A percentile compares a stretch with the other conserved stretches of the same genome.
Evolutionary conservation across 1,140 invertebrate species (phyloP).

Genomic region (Pachypeltis micranthus): DNA sequence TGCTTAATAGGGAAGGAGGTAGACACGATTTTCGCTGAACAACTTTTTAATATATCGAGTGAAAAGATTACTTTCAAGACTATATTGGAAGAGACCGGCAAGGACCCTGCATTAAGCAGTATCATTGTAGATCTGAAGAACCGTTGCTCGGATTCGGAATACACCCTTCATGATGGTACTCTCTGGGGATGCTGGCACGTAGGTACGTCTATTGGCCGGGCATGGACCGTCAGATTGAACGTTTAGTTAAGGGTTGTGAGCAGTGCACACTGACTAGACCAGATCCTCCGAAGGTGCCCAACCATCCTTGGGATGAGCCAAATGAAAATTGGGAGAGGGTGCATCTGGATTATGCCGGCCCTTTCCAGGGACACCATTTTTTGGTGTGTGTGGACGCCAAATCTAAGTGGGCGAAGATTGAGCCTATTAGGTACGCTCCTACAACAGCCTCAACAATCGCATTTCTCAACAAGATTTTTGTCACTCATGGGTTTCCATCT

Average conservation of each 20-base stretch:
- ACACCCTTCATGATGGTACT: not conserved
- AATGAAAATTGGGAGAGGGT: not conserved
- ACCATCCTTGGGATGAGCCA: not conserved
- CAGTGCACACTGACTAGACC: not conserved
- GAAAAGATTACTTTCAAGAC: not conserved
- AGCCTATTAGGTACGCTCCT: not conserved
- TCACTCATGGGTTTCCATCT: too few species aligned
- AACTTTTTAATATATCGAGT: not conserved
- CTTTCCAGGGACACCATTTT: conserved; percentile 30
- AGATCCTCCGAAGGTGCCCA: not conserved
- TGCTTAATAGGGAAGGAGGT: not conserved
- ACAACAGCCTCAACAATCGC: conserved; percentile 8
- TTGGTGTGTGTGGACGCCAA: conserved; percentile 36
- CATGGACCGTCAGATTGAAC: not conserved
- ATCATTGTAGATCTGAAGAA: too few species aligned
- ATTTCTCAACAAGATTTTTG: not conserved
- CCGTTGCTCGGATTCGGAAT: not conserved
- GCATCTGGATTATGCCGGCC: too few species aligned
- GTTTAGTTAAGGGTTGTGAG: not conserved
- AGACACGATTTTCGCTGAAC: not conserved
- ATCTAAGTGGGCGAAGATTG: conserved; percentile 20
- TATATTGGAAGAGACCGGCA: not conserved
- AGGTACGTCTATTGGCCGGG: not conserved
- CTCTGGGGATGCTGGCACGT: not conserved
- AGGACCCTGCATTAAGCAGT: too few species aligned